phyloP scores from a whole-genome alignment of 2,888 invertebrate species.

The Tiliacea citrago region DNA sequence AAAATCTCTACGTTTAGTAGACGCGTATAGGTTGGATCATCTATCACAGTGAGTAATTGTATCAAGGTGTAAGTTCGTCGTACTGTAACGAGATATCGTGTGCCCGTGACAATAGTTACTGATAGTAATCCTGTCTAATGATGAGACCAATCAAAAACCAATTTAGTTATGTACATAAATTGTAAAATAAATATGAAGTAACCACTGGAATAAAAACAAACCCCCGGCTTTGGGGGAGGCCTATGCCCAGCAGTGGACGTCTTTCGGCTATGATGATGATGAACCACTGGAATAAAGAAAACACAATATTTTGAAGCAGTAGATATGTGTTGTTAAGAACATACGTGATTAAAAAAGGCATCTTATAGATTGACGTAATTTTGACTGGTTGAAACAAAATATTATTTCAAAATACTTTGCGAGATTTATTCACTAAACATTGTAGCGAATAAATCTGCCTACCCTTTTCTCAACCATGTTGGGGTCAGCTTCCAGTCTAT shows the following conservation, averaged over 20 bases:
- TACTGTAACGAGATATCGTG: constrained; percentile 18
- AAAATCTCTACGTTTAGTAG: constrained; percentile 29
- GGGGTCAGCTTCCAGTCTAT: no score
- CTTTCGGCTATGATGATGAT: no score
- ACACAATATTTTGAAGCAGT: neutral
- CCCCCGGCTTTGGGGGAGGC: no score
- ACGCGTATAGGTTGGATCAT: constrained; percentile 32
- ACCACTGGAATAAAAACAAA: no score
- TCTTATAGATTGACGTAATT: neutral
- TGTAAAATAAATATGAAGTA: neutral
- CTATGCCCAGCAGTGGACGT: no score
- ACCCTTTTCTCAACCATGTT: no score
- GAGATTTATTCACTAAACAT: no score
- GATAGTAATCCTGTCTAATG: no score
- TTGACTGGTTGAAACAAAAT: neutral
- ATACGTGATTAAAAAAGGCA: neutral
- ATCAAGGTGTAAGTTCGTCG: constrained; percentile 23
- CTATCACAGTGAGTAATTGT: constrained; percentile 57
- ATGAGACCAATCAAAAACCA: no score
- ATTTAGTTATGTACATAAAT: neutral
- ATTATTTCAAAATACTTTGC: neutral
- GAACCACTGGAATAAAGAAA: neutral
- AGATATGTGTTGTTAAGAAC: neutral
- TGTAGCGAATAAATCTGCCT: neutral
- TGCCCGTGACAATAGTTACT: neutral